These are phyloP conservation scores for Sebastes hubbsi DNA, from an alignment of 2,797 vertebrate genomes.

Conservation along the genomic window DNA sequence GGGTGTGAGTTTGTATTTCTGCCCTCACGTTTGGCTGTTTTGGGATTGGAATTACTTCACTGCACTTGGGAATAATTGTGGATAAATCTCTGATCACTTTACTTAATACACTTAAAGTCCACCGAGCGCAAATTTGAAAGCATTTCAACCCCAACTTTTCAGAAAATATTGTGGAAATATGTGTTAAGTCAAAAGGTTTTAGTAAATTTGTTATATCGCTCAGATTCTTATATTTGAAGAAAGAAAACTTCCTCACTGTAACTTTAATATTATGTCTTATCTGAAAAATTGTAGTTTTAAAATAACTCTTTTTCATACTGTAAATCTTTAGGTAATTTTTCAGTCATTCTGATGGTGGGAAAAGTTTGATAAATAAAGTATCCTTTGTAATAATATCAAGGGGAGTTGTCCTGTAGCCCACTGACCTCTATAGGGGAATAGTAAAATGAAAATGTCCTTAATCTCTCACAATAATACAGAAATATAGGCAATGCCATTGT, in stretches of 20 bases:
- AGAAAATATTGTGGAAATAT: neutral
- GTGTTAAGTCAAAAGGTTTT: neutral
- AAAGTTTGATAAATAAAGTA: neutral
- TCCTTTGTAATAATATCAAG: neutral
- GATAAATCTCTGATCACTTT: neutral
- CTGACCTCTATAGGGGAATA: neutral
- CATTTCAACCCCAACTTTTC: slow-evolving; percentile 2
- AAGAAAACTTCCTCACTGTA: neutral
- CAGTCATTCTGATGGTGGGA: neutral
- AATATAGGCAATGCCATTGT: neutral
- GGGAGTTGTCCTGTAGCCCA: neutral
- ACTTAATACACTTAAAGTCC: slow-evolving; percentile 27
- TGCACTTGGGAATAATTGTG: neutral
- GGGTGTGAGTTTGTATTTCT: slow-evolving; percentile 6
- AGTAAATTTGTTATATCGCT: neutral
- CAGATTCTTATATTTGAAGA: neutral
- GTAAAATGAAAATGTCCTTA: neutral
- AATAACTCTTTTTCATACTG: neutral
- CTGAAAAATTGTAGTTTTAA: slow-evolving; percentile 14
- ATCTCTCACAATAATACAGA: neutral
- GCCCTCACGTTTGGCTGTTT: neutral
- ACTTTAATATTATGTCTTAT: neutral
- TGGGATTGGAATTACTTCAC: neutral
- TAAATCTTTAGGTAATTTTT: neutral
- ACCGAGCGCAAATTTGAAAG: neutral